phyloP scores from a whole-genome alignment of 2,797 vertebrate genomes.

The Poeciliopsis gracilis region DNA sequence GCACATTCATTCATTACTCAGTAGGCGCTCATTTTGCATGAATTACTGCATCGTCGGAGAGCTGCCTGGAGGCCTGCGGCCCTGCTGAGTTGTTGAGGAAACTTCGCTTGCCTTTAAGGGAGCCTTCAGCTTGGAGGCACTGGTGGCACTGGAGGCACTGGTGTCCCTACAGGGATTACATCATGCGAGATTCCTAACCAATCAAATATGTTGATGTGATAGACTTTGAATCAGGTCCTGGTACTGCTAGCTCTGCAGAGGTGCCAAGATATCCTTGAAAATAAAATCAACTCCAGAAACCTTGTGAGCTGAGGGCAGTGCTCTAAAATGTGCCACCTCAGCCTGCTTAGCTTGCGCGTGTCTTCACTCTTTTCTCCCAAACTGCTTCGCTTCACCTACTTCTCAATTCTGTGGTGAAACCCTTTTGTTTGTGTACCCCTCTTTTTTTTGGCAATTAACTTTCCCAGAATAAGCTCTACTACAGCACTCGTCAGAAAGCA shows the following conservation, averaged over 20 bases:
- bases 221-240: background rate
- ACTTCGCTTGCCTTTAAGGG: background rate
- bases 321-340: background rate
- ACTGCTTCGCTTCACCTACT: background rate
- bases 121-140: background rate
- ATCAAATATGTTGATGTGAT: background rate
- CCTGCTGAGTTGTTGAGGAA: background rate
- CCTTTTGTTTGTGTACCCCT: background rate
- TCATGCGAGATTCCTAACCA: background rate
- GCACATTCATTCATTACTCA: background rate
- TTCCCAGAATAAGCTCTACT: background rate
- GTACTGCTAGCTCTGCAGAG: background rate
- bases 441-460: background rate
- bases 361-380: background rate
- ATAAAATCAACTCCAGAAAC: background rate
- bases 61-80: background rate
- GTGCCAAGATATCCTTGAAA: background rate
- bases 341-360: background rate
- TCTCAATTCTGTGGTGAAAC: background rate
- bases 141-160: background rate
- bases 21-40: background rate
- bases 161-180: background rate
- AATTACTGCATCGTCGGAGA: background rate
- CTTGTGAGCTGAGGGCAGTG: background rate
- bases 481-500: background rate